Conservation (phyloP, 2,113 vertebrate species). For the Callipepla squamata region DNA sequence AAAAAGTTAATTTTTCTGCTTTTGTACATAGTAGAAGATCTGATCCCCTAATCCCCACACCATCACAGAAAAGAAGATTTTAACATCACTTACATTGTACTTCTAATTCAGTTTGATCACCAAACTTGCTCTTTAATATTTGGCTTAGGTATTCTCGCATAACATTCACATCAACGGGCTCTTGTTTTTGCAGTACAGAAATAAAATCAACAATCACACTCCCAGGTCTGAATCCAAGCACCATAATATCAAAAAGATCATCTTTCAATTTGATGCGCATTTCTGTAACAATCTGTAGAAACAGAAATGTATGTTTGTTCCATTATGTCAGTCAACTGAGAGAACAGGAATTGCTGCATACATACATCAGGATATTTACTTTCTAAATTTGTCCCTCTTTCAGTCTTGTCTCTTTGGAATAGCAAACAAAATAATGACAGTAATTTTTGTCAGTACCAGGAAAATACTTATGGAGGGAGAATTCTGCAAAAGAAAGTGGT, state of each 20-base stretch:
- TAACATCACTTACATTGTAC: conserved; percentile 38
- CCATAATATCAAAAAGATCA: background rate
- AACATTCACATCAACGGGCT: background rate
- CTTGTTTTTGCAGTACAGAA: conserved; percentile 22
- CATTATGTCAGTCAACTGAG: background rate
- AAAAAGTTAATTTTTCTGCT: background rate
- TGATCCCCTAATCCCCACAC: background rate
- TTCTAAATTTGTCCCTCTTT: background rate
- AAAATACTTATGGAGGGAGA: background rate
- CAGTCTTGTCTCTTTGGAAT: background rate
- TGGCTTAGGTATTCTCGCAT: background rate
- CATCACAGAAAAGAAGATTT: background rate
- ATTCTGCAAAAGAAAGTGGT: background rate
- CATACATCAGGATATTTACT: background rate
- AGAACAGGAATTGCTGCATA: background rate
- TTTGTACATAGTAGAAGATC: background rate
- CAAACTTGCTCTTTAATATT: background rate
- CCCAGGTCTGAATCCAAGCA: conserved; percentile 55
- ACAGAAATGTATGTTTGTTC: background rate
- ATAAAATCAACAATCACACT: conserved; percentile 45
- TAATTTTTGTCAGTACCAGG: background rate
- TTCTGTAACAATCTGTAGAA: conserved; percentile 41
- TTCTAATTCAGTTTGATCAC: background rate
- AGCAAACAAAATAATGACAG: background rate
- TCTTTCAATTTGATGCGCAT: conserved; percentile 16